Percentiles rank a stretch among this genome's conserved stretches.
phyloP scores from a whole-genome alignment of 2,888 invertebrate genomes.

The Pyralis farinalis region DNA sequence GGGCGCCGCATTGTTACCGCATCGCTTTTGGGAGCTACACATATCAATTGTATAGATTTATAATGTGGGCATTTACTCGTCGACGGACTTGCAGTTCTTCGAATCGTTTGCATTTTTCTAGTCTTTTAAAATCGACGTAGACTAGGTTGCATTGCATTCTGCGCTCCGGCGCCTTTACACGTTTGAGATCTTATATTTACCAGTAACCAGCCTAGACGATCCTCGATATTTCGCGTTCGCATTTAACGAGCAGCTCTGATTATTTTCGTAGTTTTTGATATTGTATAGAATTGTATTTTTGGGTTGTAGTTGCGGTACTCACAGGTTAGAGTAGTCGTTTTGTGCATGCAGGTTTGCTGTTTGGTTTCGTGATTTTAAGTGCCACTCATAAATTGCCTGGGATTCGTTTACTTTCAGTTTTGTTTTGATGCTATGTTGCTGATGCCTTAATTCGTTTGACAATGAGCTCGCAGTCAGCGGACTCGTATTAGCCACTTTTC shows the following conservation, averaged over 20 bases:
- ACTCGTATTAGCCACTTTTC: too few species aligned
- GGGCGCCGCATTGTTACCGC: conserved; percentile 25
- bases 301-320: conserved; percentile 28
- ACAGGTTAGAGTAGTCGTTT: conserved; percentile 25
- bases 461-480: too few species aligned
- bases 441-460: too few species aligned
- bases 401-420: conserved; percentile 24
- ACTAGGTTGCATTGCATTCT: conserved; percentile 43
- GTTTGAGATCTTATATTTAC: conserved; percentile 36
- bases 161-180: conserved; percentile 39
- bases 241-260: conserved; percentile 41
- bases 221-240: conserved; percentile 36
- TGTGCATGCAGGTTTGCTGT: conserved; percentile 26
- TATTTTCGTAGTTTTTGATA: conserved; percentile 27
- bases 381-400: conserved; percentile 14
- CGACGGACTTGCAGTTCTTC: conserved; percentile 41
- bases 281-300: conserved; percentile 33
- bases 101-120: conserved; percentile 77
- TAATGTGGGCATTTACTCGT: conserved; percentile 44
- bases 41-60: conserved; percentile 56
- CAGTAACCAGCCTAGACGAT: conserved; percentile 26
- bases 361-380: conserved; percentile 19
- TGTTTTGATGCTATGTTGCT: background rate
- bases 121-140: conserved; percentile 60
- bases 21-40: conserved; percentile 50